A percentile compares a stretch with the other conserved stretches of the same genome.
Conservation (phyloP, 2,113 vertebrate genomes). For the Dinomys branickii region DNA sequence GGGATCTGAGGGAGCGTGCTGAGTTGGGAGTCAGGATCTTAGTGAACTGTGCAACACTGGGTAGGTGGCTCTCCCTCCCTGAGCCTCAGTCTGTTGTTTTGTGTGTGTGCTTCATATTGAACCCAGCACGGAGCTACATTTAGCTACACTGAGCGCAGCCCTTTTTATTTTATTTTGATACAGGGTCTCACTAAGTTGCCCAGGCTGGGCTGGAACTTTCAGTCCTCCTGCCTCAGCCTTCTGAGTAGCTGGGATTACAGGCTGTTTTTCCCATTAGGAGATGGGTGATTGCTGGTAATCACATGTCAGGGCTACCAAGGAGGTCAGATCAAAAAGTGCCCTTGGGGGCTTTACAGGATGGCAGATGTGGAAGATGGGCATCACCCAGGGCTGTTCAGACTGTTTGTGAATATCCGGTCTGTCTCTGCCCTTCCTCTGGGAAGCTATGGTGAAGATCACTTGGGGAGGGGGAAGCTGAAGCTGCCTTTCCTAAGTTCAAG, state of each 20-base stretch:
- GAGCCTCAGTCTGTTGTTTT: not conserved
- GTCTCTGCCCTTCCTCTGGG: not conserved
- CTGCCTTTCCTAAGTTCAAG: not conserved
- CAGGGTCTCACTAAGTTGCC: not conserved
- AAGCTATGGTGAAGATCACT: not conserved
- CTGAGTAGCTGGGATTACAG: not conserved
- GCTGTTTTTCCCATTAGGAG: not conserved
- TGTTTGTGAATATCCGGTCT: fast-evolving
- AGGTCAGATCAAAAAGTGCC: not conserved
- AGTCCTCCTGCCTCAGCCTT: not conserved
- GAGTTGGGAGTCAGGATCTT: not conserved
- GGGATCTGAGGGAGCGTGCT: not conserved
- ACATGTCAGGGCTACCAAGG: not conserved
- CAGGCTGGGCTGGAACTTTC: not conserved
- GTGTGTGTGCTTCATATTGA: not conserved
- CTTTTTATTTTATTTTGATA: not conserved
- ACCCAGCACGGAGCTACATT: not conserved
- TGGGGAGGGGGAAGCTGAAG: not conserved
- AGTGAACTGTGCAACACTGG: not conserved
- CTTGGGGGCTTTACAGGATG: not conserved
- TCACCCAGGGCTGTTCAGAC: not conserved
- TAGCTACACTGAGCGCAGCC: not conserved
- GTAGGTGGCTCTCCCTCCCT: not conserved
- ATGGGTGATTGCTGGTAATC: not conserved
- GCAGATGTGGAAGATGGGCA: too few species aligned